Evolutionary conservation across 2,797 vertebrate genomes (phyloP).

Genomic region (Enoplosus armatus): DNA sequence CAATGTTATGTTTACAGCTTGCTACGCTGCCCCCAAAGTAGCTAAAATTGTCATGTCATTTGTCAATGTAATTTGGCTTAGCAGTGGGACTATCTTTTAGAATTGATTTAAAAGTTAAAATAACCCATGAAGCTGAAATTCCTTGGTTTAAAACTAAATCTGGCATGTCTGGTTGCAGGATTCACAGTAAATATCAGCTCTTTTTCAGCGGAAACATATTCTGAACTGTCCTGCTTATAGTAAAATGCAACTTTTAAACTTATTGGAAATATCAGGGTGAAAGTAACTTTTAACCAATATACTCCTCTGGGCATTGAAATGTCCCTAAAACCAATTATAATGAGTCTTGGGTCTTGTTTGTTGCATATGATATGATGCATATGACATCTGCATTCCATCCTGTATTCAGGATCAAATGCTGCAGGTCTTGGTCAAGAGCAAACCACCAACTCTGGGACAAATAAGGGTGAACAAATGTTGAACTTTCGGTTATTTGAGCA

Average conservation of each 20-base stretch:
- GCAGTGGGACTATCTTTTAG: not conserved
- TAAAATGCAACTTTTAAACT: not conserved
- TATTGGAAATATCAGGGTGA: not conserved
- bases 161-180: not conserved
- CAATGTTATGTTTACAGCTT: not conserved
- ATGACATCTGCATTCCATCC: slow-evolving; percentile 24
- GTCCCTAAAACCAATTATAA: not conserved
- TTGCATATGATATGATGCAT: too few relatives aligned
- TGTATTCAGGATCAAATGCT: not conserved
- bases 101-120: slow-evolving; percentile 1
- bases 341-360: not conserved
- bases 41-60: too few relatives aligned
- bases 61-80: too few relatives aligned
- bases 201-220: not conserved
- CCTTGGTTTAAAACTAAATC: not conserved
- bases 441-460: slow-evolving; percentile 2
- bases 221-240: not conserved
- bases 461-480: not conserved
- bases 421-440: not conserved
- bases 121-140: not conserved
- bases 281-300: not conserved
- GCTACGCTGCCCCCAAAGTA: not conserved
- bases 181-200: not conserved
- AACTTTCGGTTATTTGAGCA: not conserved
- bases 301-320: not conserved